Percentiles rank a stretch among this genome's conserved stretches.
phyloP scores from a whole-genome alignment of 2,113 vertebrate genomes.

The Prunella fulvescens region DNA sequence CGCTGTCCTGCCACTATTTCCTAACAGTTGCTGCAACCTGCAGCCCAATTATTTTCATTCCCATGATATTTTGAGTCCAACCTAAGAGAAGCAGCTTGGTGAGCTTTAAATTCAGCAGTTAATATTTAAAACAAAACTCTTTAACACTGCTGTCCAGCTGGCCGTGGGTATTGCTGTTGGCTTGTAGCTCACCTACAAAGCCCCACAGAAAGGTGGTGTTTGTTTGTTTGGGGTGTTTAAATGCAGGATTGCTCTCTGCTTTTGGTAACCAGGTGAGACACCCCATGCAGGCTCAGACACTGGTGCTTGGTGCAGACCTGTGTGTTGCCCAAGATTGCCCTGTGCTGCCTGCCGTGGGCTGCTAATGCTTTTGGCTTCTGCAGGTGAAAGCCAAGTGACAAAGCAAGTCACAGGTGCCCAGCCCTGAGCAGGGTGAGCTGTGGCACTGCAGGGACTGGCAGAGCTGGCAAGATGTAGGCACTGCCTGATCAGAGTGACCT shows the following conservation, averaged over 20 bases:
- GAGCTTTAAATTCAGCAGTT: neutral
- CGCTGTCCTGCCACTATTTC: neutral
- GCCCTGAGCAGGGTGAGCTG: neutral
- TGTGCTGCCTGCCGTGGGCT: fast-evolving
- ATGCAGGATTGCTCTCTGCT: neutral
- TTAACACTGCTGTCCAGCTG: neutral
- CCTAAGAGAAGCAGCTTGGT: neutral
- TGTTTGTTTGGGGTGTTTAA: constrained; percentile 1
- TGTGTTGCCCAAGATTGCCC: neutral
- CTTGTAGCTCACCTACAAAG: neutral
- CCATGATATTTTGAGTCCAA: neutral
- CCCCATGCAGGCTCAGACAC: constrained; percentile 1
- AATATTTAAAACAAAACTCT: neutral
- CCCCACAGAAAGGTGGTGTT: neutral
- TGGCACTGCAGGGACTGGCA: neutral
- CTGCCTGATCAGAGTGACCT: neutral
- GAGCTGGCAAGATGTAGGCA: neutral
- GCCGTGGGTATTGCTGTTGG: neutral
- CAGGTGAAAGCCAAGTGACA: neutral
- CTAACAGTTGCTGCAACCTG: neutral
- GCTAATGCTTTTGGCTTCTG: neutral
- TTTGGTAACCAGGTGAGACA: neutral
- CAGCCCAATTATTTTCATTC: neutral
- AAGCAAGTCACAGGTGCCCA: neutral
- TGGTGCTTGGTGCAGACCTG: neutral